These are phyloP conservation scores for Poecilia picta DNA, from an alignment of 2,797 vertebrate genomes.

Conservation along the genomic window DNA sequence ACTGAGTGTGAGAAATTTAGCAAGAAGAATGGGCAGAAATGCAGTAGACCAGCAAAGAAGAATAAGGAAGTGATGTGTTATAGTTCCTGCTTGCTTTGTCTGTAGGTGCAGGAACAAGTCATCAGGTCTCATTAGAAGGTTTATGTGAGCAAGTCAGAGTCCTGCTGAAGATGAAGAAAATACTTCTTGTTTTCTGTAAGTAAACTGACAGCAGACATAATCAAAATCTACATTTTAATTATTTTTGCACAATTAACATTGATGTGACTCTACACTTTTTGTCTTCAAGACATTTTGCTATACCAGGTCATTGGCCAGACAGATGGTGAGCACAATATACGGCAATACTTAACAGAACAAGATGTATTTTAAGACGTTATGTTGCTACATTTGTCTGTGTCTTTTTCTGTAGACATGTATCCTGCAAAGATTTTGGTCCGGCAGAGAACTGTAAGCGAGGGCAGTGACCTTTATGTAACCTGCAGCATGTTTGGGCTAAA, in stretches of 20 bases:
- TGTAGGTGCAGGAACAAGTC: background rate
- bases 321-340: conserved; percentile 19
- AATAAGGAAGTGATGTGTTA: background rate
- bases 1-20: background rate
- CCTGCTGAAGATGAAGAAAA: background rate
- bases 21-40: background rate
- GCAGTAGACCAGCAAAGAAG: background rate
- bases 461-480: conserved; percentile 35
- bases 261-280: background rate
- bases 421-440: conserved; percentile 42
- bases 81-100: background rate
- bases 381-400: rapidly evolving
- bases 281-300: conserved; percentile 25
- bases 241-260: background rate
- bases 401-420: background rate
- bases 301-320: conserved; percentile 9
- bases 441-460: conserved; percentile 30
- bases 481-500: conserved; percentile 50
- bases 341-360: rapidly evolving
- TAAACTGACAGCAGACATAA: background rate
- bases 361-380: background rate
- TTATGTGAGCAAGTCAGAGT: background rate
- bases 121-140: background rate
- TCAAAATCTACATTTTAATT: no score
- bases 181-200: conserved; percentile 2